Conservation (phyloP, 2,888 invertebrate species). For the Conus canariensis region DNA sequence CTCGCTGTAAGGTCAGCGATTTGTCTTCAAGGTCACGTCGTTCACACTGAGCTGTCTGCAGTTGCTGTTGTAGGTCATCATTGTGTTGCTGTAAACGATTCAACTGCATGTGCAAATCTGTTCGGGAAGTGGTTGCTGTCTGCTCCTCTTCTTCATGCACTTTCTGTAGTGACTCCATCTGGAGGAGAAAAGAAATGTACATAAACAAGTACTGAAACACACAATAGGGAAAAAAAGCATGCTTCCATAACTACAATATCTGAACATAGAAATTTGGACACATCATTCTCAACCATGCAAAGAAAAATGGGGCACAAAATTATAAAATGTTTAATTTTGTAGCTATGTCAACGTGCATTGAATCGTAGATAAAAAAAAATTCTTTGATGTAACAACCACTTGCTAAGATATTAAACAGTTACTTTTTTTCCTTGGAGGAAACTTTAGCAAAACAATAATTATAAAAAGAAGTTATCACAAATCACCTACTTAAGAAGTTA, state of each 20-base stretch:
- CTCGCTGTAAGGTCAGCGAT: slow-evolving; percentile 63
- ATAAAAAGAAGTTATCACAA: no score
- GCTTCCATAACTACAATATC: neutral
- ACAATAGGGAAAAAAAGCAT: neutral
- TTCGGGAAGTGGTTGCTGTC: slow-evolving; percentile 35
- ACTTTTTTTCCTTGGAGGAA: no score
- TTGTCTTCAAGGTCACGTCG: slow-evolving; percentile 54
- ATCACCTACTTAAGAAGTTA: no score
- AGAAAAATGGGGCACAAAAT: no score
- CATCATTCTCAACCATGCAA: no score
- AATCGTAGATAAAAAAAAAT: no score
- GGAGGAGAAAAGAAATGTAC: slow-evolving; percentile 8
- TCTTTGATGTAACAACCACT: no score
- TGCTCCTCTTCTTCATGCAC: slow-evolving; percentile 41
- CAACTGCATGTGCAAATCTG: slow-evolving; percentile 48
- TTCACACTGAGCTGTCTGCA: slow-evolving; percentile 45
- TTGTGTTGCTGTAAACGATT: slow-evolving; percentile 50
- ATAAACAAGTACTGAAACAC: neutral
- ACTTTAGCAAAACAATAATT: no score
- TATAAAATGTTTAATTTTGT: no score
- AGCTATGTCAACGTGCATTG: no score
- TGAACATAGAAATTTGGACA: no score
- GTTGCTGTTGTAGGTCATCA: slow-evolving; percentile 46
- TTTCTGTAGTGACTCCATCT: slow-evolving; percentile 52
- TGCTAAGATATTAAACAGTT: no score